Evolutionary conservation across 2,113 vertebrate genomes (phyloP), one percentile per base, ranked within the genome.

Genomic region (Ariopsis seemanni): DNA sequence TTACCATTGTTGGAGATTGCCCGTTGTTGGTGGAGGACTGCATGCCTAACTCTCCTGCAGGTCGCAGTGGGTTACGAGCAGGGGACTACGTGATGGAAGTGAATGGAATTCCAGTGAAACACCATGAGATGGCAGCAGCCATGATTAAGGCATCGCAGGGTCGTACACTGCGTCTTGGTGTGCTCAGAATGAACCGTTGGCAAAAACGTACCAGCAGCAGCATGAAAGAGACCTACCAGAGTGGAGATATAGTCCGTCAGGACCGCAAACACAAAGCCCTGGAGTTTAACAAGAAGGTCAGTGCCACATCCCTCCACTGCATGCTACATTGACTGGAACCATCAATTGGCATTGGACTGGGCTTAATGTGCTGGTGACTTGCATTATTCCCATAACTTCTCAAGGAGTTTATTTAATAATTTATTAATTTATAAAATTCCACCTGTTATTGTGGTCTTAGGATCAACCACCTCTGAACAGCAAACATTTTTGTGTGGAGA

Each of bases 281-380:
- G 92, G 97, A 99, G 84, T 99, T 99, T 94, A 97, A 96, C 88
- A 94, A 90, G 89, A 97, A 97, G 96, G 98, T 99, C 89, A 10
- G 91, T 87, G 52, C 10, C 30, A 30, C 52, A 22, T 50, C 17
- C 9, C 2, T 27, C 20, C 30, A 60, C 6, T 62, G 20, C 20
- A 82, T 82, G 55, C n/a, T 60, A 58, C 71, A 72, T 7, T 48
- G 42, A n/a, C 1, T 77, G 42, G 10, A 75, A 22, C 18, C 9
- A 52, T 25, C 9, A 4, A 48, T 25, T 75, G 72, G 17, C 1
- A 9, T 22, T 52, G 63, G 63, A 52, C 63, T 52, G 52, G 15
- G 1, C 77, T 30, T 53, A n/a, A 50, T 77, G 14, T 27, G 7
- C 7, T 20, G 27, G n/a, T 58, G 53, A 30, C 77, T 30, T 58